Evolutionary conservation across 2,113 vertebrate genomes (phyloP), one percentile per base, ranked within the genome.

Genomic region (Holacanthus passer): DNA sequence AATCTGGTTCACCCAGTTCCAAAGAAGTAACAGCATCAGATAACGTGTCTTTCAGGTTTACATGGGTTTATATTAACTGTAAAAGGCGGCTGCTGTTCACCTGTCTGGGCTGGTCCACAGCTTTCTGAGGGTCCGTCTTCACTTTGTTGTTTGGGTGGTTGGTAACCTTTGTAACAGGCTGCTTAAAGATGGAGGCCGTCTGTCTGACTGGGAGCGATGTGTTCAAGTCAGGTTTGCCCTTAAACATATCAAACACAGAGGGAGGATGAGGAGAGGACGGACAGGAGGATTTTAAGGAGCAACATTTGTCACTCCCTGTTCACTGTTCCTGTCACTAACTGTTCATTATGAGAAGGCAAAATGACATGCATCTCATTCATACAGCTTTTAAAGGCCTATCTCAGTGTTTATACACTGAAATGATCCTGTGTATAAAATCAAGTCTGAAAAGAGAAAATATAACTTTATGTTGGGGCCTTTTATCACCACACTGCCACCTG

Each of bases 111-210:
- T 99, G 98, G 88, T 99, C 98, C n/a, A 99, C 97, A 0, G 98
- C 98, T 92, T 99, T 99, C 94, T 99, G 98, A 5, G 98, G 98
- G 87, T 99, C 98, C 0, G 97, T 99, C 93, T 99, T 99, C 73
- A 99, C 98, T 95, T 99, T 99, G 86, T 99, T 99, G 94, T 96
- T 99, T 75, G 98, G 98, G 81, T 99, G 98, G 92, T 99, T 99
- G 41, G 98, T 99, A 83, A 99, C 98, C 95, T 99, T 99, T 20
- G 98, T 99, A 74, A 99, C 98, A 0, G 98, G 98, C 55, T 99
- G 98, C 73, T 99, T 99, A 90, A 99, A 99, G 88, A 99, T 99
- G 73, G 98, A 99, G 0, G 98, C 98, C 0, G 98, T 99, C 95
- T 99, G 98, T 81, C 98, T 94, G 77, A 99, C 98, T 0, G 98